phyloP scores from a whole-genome alignment of 2,797 vertebrate genomes.

The Centroberyx gerrardi region DNA sequence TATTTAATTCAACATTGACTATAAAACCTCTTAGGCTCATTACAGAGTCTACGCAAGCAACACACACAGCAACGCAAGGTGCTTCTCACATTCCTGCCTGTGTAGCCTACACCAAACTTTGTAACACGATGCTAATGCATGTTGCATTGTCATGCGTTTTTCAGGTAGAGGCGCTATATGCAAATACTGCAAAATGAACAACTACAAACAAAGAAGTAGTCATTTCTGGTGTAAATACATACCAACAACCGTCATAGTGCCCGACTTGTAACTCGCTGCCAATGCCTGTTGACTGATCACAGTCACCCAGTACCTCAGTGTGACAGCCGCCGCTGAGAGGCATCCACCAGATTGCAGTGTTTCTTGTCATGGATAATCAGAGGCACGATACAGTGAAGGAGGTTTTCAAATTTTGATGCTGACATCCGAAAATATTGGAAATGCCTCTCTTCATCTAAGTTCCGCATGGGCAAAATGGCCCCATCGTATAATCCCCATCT shows the following conservation, averaged over 20 bases:
- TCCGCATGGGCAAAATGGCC: not conserved
- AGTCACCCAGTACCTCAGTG: slow-evolving; percentile 27
- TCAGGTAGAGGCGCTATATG: not conserved
- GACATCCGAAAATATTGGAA: slow-evolving; percentile 10
- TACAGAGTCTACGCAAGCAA: not conserved
- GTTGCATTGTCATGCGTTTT: not conserved
- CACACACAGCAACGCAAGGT: not conserved
- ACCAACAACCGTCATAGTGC: slow-evolving; percentile 31
- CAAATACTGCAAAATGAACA: slow-evolving; percentile 45
- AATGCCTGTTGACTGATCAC: slow-evolving; percentile 45
- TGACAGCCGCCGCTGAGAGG: slow-evolving; percentile 45
- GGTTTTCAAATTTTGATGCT: slow-evolving; percentile 5
- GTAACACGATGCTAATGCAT: not conserved
- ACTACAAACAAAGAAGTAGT: not conserved
- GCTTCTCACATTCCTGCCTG: too few species aligned
- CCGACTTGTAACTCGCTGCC: slow-evolving; percentile 42
- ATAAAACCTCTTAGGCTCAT: not conserved
- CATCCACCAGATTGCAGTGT: slow-evolving; percentile 28
- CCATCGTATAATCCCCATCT: not conserved
- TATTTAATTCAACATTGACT: too few species aligned
- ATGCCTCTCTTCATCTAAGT: not conserved
- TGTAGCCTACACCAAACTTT: too few species aligned
- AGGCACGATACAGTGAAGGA: not conserved
- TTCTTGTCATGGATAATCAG: slow-evolving; percentile 43
- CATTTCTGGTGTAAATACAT: slow-evolving; percentile 46